Base-by-base conservation (phyloP, 1,140 invertebrate species). In the Heliconius eleuchia region DNA sequence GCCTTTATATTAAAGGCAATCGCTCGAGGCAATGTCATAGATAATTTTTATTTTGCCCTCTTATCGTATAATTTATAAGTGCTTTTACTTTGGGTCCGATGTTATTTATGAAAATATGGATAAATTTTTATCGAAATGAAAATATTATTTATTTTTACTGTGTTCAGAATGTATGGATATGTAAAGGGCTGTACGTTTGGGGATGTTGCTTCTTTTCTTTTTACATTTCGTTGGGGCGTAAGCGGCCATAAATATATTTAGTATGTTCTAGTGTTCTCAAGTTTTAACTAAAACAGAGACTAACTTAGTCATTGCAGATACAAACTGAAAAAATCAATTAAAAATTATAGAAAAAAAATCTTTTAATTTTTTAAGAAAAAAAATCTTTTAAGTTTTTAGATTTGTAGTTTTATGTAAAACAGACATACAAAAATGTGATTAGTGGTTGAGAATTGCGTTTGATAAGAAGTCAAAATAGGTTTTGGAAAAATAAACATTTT, bases 1-100 rank as follows among this genome's bases (percentile, higher is more conserved):
- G 71, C 76, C 76, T 50, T 73, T 30, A 27, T 66, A 66, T 23
- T 66, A 77, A 57, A 73, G 76, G 74, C 79, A 60, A 55, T 74
- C 42, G 79, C 79, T 60, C 42, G 55, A 74, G 71, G 79, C 79
- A 19, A 73, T 71, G 71, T 77, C 75, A 71, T 70, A 77, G 74
- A 77, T 76, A 76, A 73, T 73, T 73, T 76, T 76, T 78, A 73
- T 57, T 78, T 78, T 73, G 42, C 16, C 71, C 57, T 71, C 79
- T 80, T 80, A 80, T 80, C 79, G 71, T 77, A 80, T 80, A 80
- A 80, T 80, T 77, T 80, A 80, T 80, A 73, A 80, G 52, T 74
- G 71, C 74, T 70, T 79, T 75, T 72, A 57, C 57, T 79, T 75
- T 42, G 70, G 50, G 60, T 80, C 57, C 73, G 72, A 74, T 66